Evolutionary conservation across 2,888 invertebrate genomes (phyloP).

Genomic region (Copidosoma aretas): DNA sequence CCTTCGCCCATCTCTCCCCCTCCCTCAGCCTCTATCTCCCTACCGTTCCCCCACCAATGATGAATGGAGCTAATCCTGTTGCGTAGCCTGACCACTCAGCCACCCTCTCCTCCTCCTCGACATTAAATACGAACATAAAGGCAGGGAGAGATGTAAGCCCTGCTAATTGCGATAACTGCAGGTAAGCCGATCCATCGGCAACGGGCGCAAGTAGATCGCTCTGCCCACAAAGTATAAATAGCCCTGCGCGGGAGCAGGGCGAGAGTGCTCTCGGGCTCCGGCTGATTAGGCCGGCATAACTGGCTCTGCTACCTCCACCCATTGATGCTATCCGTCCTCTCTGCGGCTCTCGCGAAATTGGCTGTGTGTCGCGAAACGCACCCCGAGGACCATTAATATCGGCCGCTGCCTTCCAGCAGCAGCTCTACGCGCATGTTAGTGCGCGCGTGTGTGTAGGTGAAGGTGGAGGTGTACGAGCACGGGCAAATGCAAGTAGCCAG

Average conservation of each 20-base stretch:
- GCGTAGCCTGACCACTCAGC: background rate
- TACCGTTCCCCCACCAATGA: slow-evolving; percentile 7
- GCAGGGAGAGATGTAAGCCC: too few relatives aligned
- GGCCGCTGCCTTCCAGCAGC: background rate
- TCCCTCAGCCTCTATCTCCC: background rate
- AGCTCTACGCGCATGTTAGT: too few relatives aligned
- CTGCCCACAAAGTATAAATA: slow-evolving; percentile 51
- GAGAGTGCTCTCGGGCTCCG: slow-evolving; percentile 46
- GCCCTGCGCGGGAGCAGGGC: slow-evolving; percentile 34
- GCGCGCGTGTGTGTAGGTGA: background rate
- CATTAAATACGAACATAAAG: too few relatives aligned
- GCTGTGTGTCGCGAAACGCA: slow-evolving; percentile 50
- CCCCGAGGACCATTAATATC: slow-evolving; percentile 54
- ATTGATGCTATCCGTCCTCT: slow-evolving; percentile 51
- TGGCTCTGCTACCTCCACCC: slow-evolving; percentile 19
- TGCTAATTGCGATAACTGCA: background rate
- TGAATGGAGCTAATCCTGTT: slow-evolving; percentile 23
- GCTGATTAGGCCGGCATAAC: slow-evolving; percentile 50
- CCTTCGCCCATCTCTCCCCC: too few relatives aligned
- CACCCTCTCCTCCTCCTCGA: background rate
- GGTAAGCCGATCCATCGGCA: background rate
- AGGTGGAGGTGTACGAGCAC: too few relatives aligned
- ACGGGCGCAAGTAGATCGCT: slow-evolving; percentile 4
- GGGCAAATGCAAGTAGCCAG: too few relatives aligned
- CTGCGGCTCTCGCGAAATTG: slow-evolving; percentile 53